Percentiles rank a stretch among this genome's conserved stretches.
These are phyloP conservation scores for Cephonodes hylas DNA, from an alignment of 2,888 invertebrate genomes.

Conservation along the genomic window DNA sequence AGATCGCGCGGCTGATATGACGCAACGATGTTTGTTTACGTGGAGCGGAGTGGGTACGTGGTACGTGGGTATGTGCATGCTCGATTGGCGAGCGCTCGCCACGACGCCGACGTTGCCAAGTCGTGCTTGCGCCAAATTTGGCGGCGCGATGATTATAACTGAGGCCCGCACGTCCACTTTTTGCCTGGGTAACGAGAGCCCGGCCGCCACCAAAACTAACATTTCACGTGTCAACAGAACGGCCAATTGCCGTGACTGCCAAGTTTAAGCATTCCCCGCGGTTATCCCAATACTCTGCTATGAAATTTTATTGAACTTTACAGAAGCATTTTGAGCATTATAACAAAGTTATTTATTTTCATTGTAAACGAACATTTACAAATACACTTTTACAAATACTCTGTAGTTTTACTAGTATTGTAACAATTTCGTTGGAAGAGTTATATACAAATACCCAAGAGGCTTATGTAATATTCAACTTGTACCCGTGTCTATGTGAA, in stretches of 20 bases:
- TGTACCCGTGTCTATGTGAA: not conserved
- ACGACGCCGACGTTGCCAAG: constrained; percentile 67
- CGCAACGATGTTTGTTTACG: constrained; percentile 75
- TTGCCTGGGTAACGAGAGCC: constrained; percentile 40
- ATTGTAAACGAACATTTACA: not conserved
- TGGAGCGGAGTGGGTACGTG: constrained; percentile 44
- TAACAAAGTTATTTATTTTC: not conserved
- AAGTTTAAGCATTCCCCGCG: constrained; percentile 18
- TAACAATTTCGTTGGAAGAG: not conserved
- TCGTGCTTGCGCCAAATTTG: constrained; percentile 71
- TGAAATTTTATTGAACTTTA: too few species aligned
- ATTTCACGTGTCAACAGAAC: constrained; percentile 40
- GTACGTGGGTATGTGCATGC: constrained; percentile 50
- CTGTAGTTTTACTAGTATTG: not conserved
- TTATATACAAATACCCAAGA: not conserved
- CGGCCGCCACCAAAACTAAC: constrained; percentile 38
- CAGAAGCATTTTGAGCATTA: too few species aligned
- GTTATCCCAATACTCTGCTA: not conserved
- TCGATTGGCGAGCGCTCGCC: constrained; percentile 39
- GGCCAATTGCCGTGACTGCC: constrained; percentile 24
- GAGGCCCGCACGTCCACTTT: constrained; percentile 48
- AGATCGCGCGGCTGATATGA: constrained; percentile 45
- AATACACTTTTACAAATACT: too few species aligned
- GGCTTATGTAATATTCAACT: not conserved
- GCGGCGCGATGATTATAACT: constrained; percentile 52